Base-by-base conservation (phyloP, 2,888 invertebrate species). In the Rhodophaea formosa region DNA sequence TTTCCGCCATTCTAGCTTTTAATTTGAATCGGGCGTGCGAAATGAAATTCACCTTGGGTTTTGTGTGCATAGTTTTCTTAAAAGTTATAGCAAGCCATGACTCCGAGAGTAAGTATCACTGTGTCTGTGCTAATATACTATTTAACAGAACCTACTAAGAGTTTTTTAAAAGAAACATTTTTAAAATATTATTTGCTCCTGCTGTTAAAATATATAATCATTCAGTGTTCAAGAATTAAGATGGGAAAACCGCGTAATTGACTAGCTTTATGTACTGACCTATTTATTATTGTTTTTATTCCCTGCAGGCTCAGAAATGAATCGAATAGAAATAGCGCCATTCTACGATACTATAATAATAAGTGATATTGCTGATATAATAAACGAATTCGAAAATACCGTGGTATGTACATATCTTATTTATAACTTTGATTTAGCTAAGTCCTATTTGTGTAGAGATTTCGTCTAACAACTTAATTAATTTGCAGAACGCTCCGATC, bases 321-420 rank as follows among this genome's bases (percentile, higher is more conserved):
- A 82, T 69, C 74, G 74, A 59, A 68, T 83, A 61, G 87, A 86
- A 69, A 64, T 75, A 43, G 72, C 77, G 52, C 88, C 90, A 57
- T 75, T 82, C 64, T 84, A 85, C 61, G 86, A 89, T 66, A 82
- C 86, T 8, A 81, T 90, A 53, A 82, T 90, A 60, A 85, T 84
- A 60, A 86, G 79, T 59, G 91, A 90, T 62, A 80, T 90, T 29
- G 82, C 88, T 43, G 88, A 90, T 64, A 80, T 89, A 56, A 75
- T 89, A 57, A 86, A 82, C 62, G 88, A 88, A 53, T 78, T 87
- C 58, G 84, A 84, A 66, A 82, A 75, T 58, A 80, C 76, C 63
- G 71, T 75, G 68, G 87, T 88, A 75, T 78, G 82, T 79, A 66
- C 58, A 15, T 23, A 47, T 23, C 2, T 23, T 23, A 5, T n/a